Evolutionary conservation across 2,797 vertebrate genomes (phyloP).

Genomic region (Urocyon cinereoargenteus): DNA sequence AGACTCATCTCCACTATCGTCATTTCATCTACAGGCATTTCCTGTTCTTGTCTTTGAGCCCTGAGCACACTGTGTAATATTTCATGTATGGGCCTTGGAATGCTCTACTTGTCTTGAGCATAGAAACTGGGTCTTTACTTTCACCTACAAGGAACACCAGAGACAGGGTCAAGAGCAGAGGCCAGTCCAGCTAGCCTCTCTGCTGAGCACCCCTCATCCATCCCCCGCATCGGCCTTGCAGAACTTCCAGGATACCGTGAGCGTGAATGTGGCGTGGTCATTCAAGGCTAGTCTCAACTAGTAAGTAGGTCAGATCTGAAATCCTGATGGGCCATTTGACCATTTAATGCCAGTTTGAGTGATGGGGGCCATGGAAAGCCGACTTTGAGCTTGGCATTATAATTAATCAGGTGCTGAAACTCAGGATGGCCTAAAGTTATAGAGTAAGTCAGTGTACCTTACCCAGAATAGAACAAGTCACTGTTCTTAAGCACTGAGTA

Average conservation of each 20-base stretch:
- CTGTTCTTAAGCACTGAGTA: background rate
- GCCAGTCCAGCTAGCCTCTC: rapidly evolving
- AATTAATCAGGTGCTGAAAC: slow-evolving; percentile 44
- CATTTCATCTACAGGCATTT: background rate
- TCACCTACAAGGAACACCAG: background rate
- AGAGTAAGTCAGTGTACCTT: slow-evolving; percentile 10
- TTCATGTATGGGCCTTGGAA: background rate
- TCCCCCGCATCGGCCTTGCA: background rate
- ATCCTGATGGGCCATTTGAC: background rate
- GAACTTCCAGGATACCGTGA: background rate
- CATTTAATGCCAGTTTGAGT: background rate
- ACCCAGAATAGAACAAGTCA: background rate
- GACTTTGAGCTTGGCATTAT: slow-evolving; percentile 31
- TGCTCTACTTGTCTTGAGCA: background rate
- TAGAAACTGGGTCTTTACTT: background rate
- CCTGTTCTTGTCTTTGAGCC: background rate
- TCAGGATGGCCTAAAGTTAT: slow-evolving; percentile 56
- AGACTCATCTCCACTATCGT: background rate
- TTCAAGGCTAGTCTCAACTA: background rate
- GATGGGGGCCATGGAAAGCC: background rate
- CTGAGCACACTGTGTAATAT: background rate
- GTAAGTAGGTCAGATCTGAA: slow-evolving; percentile 63
- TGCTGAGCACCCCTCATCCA: background rate
- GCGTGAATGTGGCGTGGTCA: background rate
- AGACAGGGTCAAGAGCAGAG: background rate